Base-by-base conservation (phyloP, 2,797 vertebrate genomes). In the Heteromormyrus szaboi region DNA sequence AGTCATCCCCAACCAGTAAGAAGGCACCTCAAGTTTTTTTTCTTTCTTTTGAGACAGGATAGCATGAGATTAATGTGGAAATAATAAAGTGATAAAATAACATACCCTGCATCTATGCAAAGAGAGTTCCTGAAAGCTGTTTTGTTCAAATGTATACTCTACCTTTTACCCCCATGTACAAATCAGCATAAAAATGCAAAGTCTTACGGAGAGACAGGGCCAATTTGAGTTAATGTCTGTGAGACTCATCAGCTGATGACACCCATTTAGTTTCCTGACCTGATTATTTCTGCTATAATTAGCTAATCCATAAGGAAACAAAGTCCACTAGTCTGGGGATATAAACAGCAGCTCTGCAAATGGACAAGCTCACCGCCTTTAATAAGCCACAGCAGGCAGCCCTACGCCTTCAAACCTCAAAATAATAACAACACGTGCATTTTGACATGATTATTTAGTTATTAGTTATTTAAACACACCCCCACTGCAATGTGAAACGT, bases 251-350 rank as follows among this genome's bases (percentile, higher is more conserved):
- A 72, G 62, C 44, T 46, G 29, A 41, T 62, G 46, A n/a, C 83
- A 89, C n/a, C 59, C 83, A 86, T 86, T 89, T 86, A 89, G 25
- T 86, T 85, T 85, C 46, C 56, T 89, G 88, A 89, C 81, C 88
- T 68, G 81, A 56, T 37, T 89, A 89, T 86, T 89, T 86, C 59
- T 54, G 83, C 81, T 83, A 89, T 53, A 89, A 86, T 89, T 89
- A 86, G 46, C 62, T 68, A 72, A 85, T 89, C 83, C 83, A 51
- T 85, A 51, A 68, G 83, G 88, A 72, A 89, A 51, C 25, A 85
- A 72, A 89, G 41, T 51, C 46, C 41, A 29, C 59, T 56, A 68
- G 44, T 29, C 59, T 51, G 44, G 56, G 50, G 59, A 37, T 72
- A 86, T 65, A 88, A 89, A 72, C 56, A 72, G 51, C 46, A 56